Percentiles rank a stretch among this genome's conserved stretches.
These are phyloP conservation scores for Myrmecophaga tridactyla DNA, from an alignment of 2,113 vertebrate genomes.

Conservation along the genomic window DNA sequence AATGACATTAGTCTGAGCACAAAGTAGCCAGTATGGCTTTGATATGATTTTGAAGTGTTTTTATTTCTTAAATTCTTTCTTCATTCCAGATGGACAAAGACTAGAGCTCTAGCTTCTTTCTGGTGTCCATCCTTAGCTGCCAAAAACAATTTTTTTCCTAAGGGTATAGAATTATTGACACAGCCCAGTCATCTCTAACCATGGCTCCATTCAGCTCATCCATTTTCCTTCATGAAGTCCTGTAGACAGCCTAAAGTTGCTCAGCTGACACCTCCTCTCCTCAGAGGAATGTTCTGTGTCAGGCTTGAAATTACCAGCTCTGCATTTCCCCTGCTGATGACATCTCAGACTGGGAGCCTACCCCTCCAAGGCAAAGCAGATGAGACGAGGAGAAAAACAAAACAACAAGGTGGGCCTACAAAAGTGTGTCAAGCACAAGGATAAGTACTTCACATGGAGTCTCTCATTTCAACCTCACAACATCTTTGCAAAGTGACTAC, in stretches of 20 bases:
- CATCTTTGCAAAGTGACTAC: background rate
- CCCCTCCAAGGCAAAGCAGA: background rate
- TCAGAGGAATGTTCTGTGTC: background rate
- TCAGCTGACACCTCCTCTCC: background rate
- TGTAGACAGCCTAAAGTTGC: background rate
- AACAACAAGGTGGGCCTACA: background rate
- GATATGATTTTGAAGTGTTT: background rate
- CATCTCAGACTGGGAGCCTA: background rate
- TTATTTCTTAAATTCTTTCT: background rate
- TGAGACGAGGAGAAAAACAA: background rate
- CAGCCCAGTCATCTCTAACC: background rate
- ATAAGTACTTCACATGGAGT: background rate
- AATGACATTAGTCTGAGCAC: background rate
- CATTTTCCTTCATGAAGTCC: background rate
- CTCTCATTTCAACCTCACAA: background rate
- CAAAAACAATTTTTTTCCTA: background rate
- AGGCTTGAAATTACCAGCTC: background rate
- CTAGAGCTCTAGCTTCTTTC: background rate
- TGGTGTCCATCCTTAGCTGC: background rate
- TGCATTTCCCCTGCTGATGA: background rate
- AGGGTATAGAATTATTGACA: background rate
- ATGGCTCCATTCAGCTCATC: background rate
- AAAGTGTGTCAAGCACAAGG: background rate
- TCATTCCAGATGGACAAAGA: background rate
- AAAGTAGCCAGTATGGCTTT: background rate